Evolutionary conservation across 2,797 vertebrate species (phyloP), one percentile per base, ranked within the genome.

Genomic region (Tiaroga cobitis): DNA sequence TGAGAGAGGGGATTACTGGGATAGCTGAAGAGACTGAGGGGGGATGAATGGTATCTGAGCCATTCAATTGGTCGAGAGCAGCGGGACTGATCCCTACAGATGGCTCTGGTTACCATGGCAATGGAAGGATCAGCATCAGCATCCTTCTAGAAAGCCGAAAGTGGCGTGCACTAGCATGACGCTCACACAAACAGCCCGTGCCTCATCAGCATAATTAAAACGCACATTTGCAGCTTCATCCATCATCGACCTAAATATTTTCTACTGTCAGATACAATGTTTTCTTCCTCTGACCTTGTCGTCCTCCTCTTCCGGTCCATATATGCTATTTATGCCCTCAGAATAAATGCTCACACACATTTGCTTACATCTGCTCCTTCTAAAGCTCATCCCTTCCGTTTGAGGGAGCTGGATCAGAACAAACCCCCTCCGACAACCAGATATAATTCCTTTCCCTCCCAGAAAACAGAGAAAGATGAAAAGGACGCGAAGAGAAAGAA

Each of bases 41-140:
- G 51, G 51, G 77, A 29, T 80, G 29, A 85, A 65, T 76, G 77
- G 87, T 65, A 82, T 88, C 82, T 3, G 82, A 59, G 86, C 92
- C 93, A 69, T 63, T 80, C 32, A 87, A 95, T 93, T 94, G 94
- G 92, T 73, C 3, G 54, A 85, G 74, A 88, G 76, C 80, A 46
- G 29, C 80, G 88, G 90, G 85, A 91, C 90, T 94, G 92, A 93
- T 93, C 93, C 91, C 90, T 90, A 92, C 93, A 94, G 94, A 95
- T 93, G 94, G 92, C 89, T 86, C 59, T 54, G 90, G 94, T 94
- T 93, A 89, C 92, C 87, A 92, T 91, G 91, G 92, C 88, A 73
- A 94, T 93, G 91, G 88, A 85, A 86, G 87, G 91, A 90, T 92
- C 93, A 92, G 92, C 88, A 91, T 92, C 90, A 68, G 85, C 91